Base-by-base conservation (phyloP, 2,797 vertebrate species). In the Chanos chanos region DNA sequence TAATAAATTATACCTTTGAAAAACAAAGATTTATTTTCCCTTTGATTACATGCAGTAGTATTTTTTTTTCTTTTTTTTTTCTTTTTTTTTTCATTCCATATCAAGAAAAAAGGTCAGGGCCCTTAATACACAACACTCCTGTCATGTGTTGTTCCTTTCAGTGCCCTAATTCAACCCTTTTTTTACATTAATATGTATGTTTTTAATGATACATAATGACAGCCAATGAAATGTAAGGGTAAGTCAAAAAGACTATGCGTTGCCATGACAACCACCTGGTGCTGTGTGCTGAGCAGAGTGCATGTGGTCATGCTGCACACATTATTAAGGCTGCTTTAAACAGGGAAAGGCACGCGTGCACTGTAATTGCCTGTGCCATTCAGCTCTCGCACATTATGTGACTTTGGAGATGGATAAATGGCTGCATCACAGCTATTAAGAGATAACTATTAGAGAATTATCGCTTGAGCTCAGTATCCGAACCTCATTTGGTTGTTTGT, bases 171-270 rank as follows among this genome's bases (percentile, higher is more conserved):
- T 75, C 82, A 84, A 85, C 70, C 77, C 89, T 89, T 87, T 74
- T 71, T 91, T 89, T 87, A 78, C 88, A 92, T 96, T 95, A 95
- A 94, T 94, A 93, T 92, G 89, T 90, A 92, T 95, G 90, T 91
- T 93, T 94, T 97, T 97, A 99, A 95, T 96, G 93, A 93, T 90
- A 94, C 89, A 93, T 97, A 97, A 97, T 96, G 92, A 94, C 89
- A 89, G 90, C 92, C 93, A 91, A 88, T 90, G 90, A 92, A 92
- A 90, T 92, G 91, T 92, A 92, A 84, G 89, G 86, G 87, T 90
- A 92, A 95, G 89, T 92, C 5, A 57, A 80, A 92, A 89, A 91
- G 81, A 84, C 90, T 89, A 88, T 79, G 75, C 82, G 91, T 97
- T 91, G 82, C 94, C 92, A 90, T 79, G 93, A 94, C 87, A 94